Percentiles rank a stretch among this genome's conserved stretches.
These are phyloP conservation scores for Amphimallon solstitiale DNA, from an alignment of 2,888 invertebrate genomes.

Conservation along the genomic window DNA sequence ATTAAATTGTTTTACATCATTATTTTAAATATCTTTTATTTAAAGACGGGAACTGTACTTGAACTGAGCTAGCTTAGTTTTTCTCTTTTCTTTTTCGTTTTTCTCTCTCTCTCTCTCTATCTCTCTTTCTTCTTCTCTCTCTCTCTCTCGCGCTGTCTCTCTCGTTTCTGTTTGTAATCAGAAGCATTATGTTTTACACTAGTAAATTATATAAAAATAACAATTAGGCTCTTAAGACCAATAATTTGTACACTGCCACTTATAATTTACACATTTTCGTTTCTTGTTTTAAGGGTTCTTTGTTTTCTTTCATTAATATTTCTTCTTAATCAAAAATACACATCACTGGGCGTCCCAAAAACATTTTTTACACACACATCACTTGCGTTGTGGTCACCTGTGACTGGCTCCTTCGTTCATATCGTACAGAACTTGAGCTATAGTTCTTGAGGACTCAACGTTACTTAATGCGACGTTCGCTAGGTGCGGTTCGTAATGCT, in stretches of 20 bases:
- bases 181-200: constrained; percentile 55
- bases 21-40: constrained; percentile 24
- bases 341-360: constrained; percentile 37
- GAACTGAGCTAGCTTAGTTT: constrained; percentile 41
- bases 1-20: constrained; percentile 37
- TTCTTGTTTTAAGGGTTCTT: constrained; percentile 19
- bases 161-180: no score
- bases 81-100: constrained; percentile 15
- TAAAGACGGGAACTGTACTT: constrained; percentile 41
- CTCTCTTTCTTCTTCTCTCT: no score
- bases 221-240: constrained; percentile 63
- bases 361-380: constrained; percentile 32
- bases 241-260: constrained; percentile 62
- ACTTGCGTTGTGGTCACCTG: constrained; percentile 64
- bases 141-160: no score
- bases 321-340: constrained; percentile 17
- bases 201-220: constrained; percentile 64
- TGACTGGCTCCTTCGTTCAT: constrained; percentile 74
- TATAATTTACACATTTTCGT: constrained; percentile 57
- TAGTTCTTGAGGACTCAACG: constrained; percentile 96
- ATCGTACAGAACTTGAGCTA: constrained; percentile 95
- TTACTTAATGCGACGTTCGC: constrained; percentile 94
- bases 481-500: constrained; percentile 92
- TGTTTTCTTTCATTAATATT: no score
- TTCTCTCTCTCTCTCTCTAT: background rate